Conservation (phyloP, 2,797 vertebrate genomes). For the Loriculus beryllinus region DNA sequence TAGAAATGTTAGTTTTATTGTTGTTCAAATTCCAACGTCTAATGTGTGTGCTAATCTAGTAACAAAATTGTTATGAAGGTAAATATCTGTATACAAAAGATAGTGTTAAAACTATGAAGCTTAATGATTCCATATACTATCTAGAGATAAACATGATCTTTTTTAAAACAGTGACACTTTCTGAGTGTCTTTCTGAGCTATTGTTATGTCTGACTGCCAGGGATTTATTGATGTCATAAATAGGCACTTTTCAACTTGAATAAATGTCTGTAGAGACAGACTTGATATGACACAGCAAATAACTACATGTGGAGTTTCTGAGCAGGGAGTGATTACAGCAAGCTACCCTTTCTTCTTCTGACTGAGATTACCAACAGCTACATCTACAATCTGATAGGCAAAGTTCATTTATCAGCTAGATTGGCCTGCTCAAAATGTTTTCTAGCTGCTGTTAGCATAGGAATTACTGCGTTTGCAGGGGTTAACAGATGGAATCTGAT, state of each 20-base stretch:
- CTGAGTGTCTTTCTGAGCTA: neutral
- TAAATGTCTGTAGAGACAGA: neutral
- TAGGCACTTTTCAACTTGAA: neutral
- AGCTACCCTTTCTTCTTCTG: neutral
- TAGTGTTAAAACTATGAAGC: neutral
- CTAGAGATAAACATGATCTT: neutral
- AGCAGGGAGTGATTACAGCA: neutral
- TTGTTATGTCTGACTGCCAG: neutral
- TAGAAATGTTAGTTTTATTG: neutral
- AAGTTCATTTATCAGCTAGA: neutral
- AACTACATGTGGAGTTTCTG: neutral
- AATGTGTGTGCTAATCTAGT: neutral
- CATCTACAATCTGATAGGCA: neutral
- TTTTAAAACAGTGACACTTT: neutral
- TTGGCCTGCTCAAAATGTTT: neutral
- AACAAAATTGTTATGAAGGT: neutral
- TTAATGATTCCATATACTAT: neutral
- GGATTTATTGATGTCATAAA: constrained; percentile 17
- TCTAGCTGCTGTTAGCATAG: constrained; percentile 21
- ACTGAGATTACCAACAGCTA: neutral
- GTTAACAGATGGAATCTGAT: constrained; percentile 77
- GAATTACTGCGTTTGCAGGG: constrained; percentile 53
- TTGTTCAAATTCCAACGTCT: neutral
- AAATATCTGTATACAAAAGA: neutral
- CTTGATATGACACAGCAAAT: constrained; percentile 56